These are phyloP conservation scores for Pogonophryne albipinna DNA, from an alignment of 2,797 vertebrate genomes.

Conservation along the genomic window DNA sequence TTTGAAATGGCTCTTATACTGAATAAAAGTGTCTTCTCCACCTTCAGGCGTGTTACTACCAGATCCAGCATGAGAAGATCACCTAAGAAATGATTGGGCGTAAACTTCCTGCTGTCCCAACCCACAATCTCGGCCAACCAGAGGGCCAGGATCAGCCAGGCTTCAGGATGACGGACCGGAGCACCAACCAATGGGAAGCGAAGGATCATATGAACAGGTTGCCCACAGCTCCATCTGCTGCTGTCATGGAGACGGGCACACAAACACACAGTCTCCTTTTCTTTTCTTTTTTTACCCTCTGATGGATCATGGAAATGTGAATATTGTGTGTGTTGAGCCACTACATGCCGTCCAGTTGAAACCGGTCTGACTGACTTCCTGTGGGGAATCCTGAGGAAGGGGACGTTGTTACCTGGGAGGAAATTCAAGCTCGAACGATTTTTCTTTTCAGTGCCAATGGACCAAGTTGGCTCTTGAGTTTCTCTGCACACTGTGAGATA, in stretches of 20 bases:
- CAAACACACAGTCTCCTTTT: conserved; percentile 10
- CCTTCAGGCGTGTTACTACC: conserved; percentile 97
- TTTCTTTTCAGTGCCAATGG: conserved; percentile 27
- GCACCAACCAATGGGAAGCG: conserved; percentile 25
- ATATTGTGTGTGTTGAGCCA: conserved; percentile 20
- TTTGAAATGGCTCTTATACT: too few relatives aligned
- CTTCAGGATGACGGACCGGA: conserved; percentile 5
- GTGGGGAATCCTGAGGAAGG: not conserved
- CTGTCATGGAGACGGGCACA: conserved; percentile 24
- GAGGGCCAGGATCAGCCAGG: conserved; percentile 8
- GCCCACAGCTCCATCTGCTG: conserved; percentile 48
- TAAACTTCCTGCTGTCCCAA: not conserved
- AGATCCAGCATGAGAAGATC: conserved; percentile 99
- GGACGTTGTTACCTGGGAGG: not conserved
- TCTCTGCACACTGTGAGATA: not conserved
- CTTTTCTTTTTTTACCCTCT: not conserved
- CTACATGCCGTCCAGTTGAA: conserved; percentile 30
- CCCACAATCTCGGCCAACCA: conserved; percentile 22
- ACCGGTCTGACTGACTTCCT: not conserved
- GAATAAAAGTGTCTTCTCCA: not conserved
- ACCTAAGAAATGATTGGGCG: conserved; percentile 80
- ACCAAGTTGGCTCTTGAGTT: not conserved
- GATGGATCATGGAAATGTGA: conserved; percentile 33
- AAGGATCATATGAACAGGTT: conserved; percentile 28
- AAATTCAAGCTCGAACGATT: not conserved